Base-by-base conservation (phyloP, 2,888 invertebrate species). In the Thera obeliscata region DNA sequence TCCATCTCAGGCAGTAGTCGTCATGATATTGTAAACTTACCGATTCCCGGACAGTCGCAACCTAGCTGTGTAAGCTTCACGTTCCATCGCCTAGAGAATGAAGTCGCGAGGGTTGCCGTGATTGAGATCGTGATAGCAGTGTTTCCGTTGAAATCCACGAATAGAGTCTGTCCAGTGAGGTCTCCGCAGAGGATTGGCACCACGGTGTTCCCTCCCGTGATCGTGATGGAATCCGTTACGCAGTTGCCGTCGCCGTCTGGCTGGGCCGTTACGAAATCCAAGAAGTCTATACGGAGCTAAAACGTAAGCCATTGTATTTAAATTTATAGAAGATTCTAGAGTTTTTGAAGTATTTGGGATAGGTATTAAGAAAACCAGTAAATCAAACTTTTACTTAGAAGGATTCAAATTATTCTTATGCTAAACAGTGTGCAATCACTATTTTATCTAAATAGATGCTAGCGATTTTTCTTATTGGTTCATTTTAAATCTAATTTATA, bases 121-220 rank as follows among this genome's bases (percentile, higher is more conserved):
- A 97, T 89, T 0, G 95, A 94, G 56, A 97, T 94, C 3, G 94
- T 95, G 50, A 97, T 96, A 0, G 96, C 95, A 33, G 91, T 91
- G 35, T 95, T 94, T 0, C 95, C 95, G 77, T 96, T 95, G 79
- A 97, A 97, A 81, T 96, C 96, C 1, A 97, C 94, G 78, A 96
- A 97, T 38, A 97, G 94, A 77, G 96, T 96, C 83, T 97, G 96
- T 0, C 97, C 97, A 0, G 96, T 95, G 85, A 97, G 96, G 82
- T 96, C 96, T 0, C 98, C 98, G 82, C 98, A 98, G 68, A 98
- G 94, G 0, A 91, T 84, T 0, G 96, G 97, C 3, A 96, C 95
- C 5, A 92, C 85, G 0, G 96, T 95, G 65, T 96, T 95, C 0
- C 96, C 96, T 0, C 97, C 96, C 0, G 95, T 94, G 38, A 97